These are phyloP conservation scores for Ecliptopera silaceata DNA, from an alignment of 2,888 invertebrate genomes.

Conservation along the genomic window DNA sequence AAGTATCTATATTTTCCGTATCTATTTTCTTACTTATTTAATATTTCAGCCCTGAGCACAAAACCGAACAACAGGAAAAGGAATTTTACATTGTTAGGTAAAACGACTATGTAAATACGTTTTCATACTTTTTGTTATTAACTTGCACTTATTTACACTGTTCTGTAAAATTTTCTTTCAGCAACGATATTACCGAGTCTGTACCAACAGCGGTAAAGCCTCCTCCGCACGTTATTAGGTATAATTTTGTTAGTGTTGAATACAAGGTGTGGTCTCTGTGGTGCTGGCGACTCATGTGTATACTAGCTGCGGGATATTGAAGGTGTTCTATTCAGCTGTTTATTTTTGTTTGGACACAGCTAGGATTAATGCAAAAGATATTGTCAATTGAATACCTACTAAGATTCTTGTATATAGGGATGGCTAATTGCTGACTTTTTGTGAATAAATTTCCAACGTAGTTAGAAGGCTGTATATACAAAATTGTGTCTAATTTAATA, in stretches of 20 bases:
- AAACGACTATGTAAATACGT: conserved; percentile 38
- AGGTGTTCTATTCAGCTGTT: conserved; percentile 29
- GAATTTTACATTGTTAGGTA: conserved; percentile 69
- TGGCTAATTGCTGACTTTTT: conserved; percentile 35
- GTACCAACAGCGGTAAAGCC: conserved; percentile 55
- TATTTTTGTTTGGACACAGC: neutral
- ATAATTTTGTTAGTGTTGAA: conserved; percentile 50
- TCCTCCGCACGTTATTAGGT: conserved; percentile 71
- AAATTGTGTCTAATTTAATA: conserved; percentile 25
- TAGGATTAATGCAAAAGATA: neutral
- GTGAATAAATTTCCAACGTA: conserved; percentile 55
- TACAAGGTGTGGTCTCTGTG: conserved; percentile 41
- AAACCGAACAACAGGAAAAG: conserved; percentile 54
- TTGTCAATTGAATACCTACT: no score
- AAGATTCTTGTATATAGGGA: no score
- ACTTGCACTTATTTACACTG: conserved; percentile 45
- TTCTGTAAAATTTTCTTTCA: conserved; percentile 68
- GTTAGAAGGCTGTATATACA: conserved; percentile 23
- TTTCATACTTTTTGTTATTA: conserved; percentile 39
- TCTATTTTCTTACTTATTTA: conserved; percentile 41
- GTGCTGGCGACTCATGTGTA: conserved; percentile 48
- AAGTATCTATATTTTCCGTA: conserved; percentile 15
- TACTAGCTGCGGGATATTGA: conserved; percentile 26
- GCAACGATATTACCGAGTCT: conserved; percentile 69
- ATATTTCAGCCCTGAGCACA: conserved; percentile 64